These are phyloP conservation scores for Crepidodera aurea DNA, from an alignment of 2,888 invertebrate species.

Conservation along the genomic window DNA sequence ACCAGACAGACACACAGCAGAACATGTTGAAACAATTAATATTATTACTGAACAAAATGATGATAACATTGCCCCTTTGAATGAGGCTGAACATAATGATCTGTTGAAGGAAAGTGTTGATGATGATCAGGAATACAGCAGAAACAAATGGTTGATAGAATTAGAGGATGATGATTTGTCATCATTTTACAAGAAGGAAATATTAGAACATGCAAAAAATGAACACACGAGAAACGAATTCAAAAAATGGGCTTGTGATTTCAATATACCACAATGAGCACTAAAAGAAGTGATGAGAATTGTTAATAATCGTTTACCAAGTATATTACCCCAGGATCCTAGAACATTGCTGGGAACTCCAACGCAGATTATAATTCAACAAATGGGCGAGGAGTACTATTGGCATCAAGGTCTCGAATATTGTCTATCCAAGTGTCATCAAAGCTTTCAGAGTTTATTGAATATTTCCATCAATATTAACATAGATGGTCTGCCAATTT, in stretches of 20 bases:
- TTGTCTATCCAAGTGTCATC: slow-evolving; percentile 10
- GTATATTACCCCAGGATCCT: too few relatives aligned
- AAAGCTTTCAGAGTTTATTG: neutral
- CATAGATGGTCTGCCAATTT: slow-evolving; percentile 17
- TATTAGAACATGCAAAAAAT: slow-evolving; percentile 14
- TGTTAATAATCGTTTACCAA: too few relatives aligned
- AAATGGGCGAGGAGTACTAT: slow-evolving; percentile 5
- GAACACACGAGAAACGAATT: slow-evolving; percentile 12
- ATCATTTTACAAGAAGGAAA: slow-evolving; percentile 1
- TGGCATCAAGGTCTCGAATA: slow-evolving; percentile 13
- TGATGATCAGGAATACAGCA: slow-evolving; percentile 3
- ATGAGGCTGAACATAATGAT: neutral
- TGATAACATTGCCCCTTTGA: slow-evolving; percentile 8
- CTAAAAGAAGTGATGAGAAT: slow-evolving; percentile 20
- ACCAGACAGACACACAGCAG: neutral
- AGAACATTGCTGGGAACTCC: too few relatives aligned
- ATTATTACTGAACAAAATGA: neutral
- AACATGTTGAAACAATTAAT: neutral
- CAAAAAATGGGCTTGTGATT: slow-evolving; percentile 17
- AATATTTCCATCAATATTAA: slow-evolving; percentile 12
- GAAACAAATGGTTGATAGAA: slow-evolving; percentile 17
- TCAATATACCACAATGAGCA: slow-evolving; percentile 17
- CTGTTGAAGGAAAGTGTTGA: slow-evolving; percentile 1
- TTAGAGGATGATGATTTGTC: slow-evolving; percentile 13
- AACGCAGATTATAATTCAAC: slow-evolving; percentile 5